Evolutionary conservation across 2,888 invertebrate species (phyloP).

Genomic region (Resseliella maxima): DNA sequence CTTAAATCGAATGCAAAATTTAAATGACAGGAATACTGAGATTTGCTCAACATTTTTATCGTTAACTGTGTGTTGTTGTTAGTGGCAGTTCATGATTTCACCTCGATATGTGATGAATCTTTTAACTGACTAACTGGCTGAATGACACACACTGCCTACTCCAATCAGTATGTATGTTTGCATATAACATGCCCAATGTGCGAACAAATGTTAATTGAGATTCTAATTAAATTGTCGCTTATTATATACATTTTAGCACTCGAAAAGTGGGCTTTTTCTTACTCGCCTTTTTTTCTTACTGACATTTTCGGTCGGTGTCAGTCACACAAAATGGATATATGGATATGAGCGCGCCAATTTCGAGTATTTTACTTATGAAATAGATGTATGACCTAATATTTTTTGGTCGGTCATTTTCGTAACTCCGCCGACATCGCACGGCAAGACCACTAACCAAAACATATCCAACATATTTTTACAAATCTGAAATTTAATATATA

Average conservation of each 20-base stretch:
- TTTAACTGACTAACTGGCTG: no score
- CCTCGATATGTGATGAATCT: no score
- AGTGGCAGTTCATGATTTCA: no score
- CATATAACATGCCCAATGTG: neutral
- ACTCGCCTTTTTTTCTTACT: no score
- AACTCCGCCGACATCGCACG: neutral
- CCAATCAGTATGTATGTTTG: neutral
- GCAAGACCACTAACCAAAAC: neutral
- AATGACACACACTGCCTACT: neutral
- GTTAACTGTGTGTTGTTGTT: no score
- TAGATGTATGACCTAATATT: slow-evolving; percentile 41
- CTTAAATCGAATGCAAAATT: neutral
- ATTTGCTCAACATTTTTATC: neutral
- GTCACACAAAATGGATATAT: no score
- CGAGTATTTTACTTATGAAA: neutral
- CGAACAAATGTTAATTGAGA: neutral
- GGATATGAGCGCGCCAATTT: no score
- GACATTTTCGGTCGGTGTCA: neutral
- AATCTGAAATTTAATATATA: neutral
- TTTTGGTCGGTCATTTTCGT: slow-evolving; percentile 49
- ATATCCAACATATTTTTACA: neutral
- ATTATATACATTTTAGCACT: neutral
- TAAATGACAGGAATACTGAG: neutral
- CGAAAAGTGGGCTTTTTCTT: no score
- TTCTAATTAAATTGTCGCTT: slow-evolving; percentile 7